Conservation (phyloP, 2,797 vertebrate genomes). For the Anisognathus igniventris region DNA sequence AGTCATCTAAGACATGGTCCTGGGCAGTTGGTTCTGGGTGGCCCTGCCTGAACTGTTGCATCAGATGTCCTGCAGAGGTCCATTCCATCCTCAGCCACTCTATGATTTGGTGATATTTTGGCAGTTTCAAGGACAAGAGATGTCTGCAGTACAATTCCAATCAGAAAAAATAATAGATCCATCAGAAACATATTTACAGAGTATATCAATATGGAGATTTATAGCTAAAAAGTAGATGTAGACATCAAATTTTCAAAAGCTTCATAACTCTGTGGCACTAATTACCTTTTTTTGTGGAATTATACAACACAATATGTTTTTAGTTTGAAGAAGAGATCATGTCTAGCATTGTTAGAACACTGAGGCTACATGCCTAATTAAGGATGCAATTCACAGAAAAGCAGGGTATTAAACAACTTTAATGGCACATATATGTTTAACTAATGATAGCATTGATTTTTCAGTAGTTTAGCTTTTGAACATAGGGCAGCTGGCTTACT, state of each 20-base stretch:
- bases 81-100: not conserved
- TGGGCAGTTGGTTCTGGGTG: not conserved
- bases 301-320: not conserved
- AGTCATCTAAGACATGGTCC: not conserved
- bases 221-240: not conserved
- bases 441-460: conserved; percentile 24
- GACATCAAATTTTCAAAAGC: not conserved
- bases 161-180: not conserved
- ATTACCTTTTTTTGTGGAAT: not conserved
- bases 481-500: not conserved
- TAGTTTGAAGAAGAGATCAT: not conserved
- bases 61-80: not conserved
- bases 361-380: not conserved
- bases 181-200: not conserved
- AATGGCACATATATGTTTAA: conserved; percentile 4
- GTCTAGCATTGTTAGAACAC: not conserved
- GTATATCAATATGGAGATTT: not conserved
- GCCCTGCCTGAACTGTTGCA: not conserved
- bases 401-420: not conserved
- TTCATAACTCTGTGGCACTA: not conserved
- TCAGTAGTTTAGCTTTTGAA: not conserved
- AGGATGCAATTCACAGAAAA: not conserved
- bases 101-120: not conserved
- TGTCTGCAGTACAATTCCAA: not conserved
- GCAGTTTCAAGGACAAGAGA: not conserved